These are phyloP conservation scores for Syngnathus acus DNA, from an alignment of 2,797 vertebrate genomes.

Conservation along the genomic window DNA sequence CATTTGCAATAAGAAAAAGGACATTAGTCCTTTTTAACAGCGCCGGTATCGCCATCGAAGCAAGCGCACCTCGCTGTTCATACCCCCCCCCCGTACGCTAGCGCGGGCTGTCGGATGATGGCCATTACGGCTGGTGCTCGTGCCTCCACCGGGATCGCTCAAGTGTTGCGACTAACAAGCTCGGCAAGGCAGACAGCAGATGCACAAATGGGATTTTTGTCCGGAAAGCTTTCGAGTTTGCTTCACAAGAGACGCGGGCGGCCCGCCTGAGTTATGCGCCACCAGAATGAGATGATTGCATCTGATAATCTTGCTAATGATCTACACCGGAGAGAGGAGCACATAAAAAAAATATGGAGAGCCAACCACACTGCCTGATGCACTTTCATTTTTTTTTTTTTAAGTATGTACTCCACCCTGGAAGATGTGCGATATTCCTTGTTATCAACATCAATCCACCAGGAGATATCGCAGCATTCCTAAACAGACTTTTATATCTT, in stretches of 20 bases:
- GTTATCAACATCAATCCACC: conserved; percentile 26
- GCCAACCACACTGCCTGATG: conserved; percentile 34
- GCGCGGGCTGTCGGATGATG: conserved; percentile 63
- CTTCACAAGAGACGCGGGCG: conserved; percentile 20
- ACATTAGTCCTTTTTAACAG: conserved; percentile 59
- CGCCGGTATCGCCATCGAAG: conserved; percentile 37
- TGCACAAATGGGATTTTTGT: conserved; percentile 73
- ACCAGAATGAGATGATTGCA: conserved; percentile 58
- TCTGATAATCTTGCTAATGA: conserved; percentile 64
- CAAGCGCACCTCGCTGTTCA: conserved; percentile 64
- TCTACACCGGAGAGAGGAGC: conserved; percentile 46
- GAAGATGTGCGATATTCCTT: conserved; percentile 49
- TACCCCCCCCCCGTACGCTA: conserved; percentile 36
- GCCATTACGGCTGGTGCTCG: conserved; percentile 67
- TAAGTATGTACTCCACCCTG: conserved; percentile 38
- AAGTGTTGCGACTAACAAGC: conserved; percentile 77
- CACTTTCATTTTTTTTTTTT: conserved; percentile 32
- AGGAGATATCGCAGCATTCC: conserved; percentile 20
- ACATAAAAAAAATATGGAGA: conserved; percentile 25
- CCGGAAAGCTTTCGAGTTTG: conserved; percentile 63
- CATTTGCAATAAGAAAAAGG: conserved; percentile 62
- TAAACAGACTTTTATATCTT: conserved; percentile 11
- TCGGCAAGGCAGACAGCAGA: conserved; percentile 66
- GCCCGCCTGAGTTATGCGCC: conserved; percentile 39
- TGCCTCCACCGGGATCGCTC: conserved; percentile 65